These are phyloP conservation scores for Hydraecia micacea DNA, from an alignment of 2,888 invertebrate genomes.

Conservation along the genomic window DNA sequence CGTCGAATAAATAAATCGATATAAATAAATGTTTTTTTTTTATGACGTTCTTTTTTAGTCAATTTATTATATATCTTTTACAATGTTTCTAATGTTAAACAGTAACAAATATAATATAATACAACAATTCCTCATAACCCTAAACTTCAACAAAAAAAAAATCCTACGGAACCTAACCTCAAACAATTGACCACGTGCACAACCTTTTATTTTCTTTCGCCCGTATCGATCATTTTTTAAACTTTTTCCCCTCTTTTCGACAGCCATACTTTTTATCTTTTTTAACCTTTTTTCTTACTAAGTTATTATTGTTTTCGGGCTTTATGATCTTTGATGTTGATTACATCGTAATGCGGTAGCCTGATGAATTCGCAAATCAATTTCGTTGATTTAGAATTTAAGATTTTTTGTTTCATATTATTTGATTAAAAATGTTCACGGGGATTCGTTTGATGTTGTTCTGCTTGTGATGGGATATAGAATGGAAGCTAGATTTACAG, in stretches of 20 bases:
- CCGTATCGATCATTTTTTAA: slow-evolving; percentile 67
- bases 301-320: slow-evolving; percentile 81
- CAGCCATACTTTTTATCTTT: slow-evolving; percentile 67
- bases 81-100: no score
- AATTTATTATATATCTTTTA: no score
- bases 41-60: no score
- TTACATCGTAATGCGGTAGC: slow-evolving; percentile 76
- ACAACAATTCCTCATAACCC: not conserved
- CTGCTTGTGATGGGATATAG: slow-evolving; percentile 1
- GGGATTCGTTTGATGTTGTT: slow-evolving; percentile 16
- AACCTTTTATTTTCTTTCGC: slow-evolving; percentile 61
- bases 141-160: not conserved
- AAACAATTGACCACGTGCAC: slow-evolving; percentile 59
- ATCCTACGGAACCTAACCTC: slow-evolving; percentile 54
- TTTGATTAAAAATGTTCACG: slow-evolving; percentile 60
- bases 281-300: slow-evolving; percentile 67
- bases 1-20: no score
- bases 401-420: slow-evolving; percentile 50
- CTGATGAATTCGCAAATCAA: slow-evolving; percentile 77
- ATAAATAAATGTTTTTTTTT: no score
- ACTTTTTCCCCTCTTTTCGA: slow-evolving; percentile 68
- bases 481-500: not conserved
- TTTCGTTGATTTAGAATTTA: slow-evolving; percentile 49
- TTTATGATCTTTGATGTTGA: slow-evolving; percentile 80
- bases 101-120: no score